Evolutionary conservation across 2,888 invertebrate species (phyloP).

Genomic region (Harpalus rufipes): DNA sequence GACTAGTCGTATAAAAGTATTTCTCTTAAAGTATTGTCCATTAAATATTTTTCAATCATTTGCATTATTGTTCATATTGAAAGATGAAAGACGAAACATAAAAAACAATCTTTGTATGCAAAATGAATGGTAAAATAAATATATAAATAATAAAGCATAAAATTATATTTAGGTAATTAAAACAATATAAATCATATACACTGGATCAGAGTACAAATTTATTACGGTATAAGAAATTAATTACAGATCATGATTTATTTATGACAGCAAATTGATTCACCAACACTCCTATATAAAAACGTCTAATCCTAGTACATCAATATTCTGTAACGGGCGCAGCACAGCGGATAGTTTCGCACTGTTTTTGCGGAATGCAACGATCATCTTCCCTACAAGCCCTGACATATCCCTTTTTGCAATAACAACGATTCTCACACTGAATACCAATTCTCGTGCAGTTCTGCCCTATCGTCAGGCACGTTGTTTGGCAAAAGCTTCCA

Average conservation of each 20-base stretch:
- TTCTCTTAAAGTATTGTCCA: no score
- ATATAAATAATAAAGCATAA: not conserved
- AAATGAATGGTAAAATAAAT: not conserved
- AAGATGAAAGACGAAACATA: no score
- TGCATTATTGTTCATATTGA: no score
- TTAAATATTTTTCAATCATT: no score
- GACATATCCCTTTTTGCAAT: slow-evolving; percentile 15
- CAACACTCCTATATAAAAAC: not conserved
- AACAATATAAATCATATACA: not conserved
- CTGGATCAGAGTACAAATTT: not conserved
- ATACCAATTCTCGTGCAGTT: not conserved
- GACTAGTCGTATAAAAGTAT: no score
- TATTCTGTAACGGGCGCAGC: not conserved
- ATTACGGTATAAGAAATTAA: not conserved
- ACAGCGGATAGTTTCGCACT: slow-evolving; percentile 7
- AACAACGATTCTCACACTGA: slow-evolving; percentile 7
- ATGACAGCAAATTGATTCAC: not conserved
- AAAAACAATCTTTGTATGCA: no score
- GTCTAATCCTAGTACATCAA: not conserved
- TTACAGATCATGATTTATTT: not conserved
- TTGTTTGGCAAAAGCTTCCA: slow-evolving; percentile 10
- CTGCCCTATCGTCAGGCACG: not conserved
- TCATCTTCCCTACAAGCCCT: not conserved
- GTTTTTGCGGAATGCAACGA: not conserved
- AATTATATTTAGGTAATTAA: not conserved